Evolutionary conservation across 2,888 invertebrate genomes (phyloP).

Genomic region (Cantharis nigra): DNA sequence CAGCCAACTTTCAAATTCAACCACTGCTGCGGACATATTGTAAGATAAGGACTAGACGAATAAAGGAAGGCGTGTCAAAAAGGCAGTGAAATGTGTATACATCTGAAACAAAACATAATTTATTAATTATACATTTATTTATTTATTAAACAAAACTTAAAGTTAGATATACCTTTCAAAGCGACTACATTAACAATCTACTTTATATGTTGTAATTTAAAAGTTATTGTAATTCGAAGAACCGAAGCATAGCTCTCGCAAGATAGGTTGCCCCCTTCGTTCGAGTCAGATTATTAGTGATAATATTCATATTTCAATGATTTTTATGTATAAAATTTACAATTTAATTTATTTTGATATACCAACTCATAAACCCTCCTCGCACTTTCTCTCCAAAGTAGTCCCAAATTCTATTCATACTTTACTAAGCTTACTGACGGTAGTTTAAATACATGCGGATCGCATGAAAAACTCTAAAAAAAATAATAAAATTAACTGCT

Average conservation of each 20-base stretch:
- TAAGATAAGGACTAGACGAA: slow-evolving; percentile 7
- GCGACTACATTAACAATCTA: not conserved
- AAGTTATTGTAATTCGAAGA: not conserved
- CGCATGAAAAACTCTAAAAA: no score
- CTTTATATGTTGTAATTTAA: not conserved
- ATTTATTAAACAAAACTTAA: not conserved
- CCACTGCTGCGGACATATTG: slow-evolving; percentile 12
- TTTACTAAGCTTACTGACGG: no score
- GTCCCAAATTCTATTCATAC: no score
- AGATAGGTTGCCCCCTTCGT: no score
- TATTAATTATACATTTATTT: not conserved
- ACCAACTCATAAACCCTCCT: no score
- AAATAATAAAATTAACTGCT: not conserved
- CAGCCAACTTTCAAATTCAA: slow-evolving; percentile 70
- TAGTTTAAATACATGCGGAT: no score
- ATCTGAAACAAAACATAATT: slow-evolving; percentile 3
- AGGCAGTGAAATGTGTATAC: slow-evolving; percentile 15
- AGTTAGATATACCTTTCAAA: not conserved
- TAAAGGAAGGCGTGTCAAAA: slow-evolving; percentile 11
- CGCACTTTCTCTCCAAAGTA: no score
- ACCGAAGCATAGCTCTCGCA: no score
- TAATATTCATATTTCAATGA: no score
- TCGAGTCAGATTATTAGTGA: no score
- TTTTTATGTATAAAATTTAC: no score
- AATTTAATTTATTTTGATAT: no score